phyloP scores from a whole-genome alignment of 2,113 vertebrate species.

The Geococcyx californianus region DNA sequence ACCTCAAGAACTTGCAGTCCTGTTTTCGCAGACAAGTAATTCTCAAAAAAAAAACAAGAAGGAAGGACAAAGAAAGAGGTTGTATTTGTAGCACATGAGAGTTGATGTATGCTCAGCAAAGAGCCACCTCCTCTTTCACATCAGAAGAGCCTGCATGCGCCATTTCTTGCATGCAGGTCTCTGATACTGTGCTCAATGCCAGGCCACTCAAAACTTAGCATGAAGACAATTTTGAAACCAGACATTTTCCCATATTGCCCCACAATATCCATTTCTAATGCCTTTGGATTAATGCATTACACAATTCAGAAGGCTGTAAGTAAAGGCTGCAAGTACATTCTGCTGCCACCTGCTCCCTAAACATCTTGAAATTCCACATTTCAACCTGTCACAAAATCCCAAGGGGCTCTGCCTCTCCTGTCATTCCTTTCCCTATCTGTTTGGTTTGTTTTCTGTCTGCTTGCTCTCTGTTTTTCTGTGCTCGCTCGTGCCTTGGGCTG shows the following conservation, averaged over 20 bases:
- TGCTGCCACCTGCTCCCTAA: neutral
- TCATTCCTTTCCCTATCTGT: neutral
- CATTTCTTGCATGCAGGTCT: neutral
- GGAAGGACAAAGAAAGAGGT: neutral
- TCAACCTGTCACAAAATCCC: neutral
- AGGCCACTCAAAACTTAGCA: neutral
- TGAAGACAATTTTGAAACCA: neutral
- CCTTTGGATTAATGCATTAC: neutral
- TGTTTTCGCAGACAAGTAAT: neutral
- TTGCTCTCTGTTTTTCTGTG: neutral
- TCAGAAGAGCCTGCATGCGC: accelerated
- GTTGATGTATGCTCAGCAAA: neutral
- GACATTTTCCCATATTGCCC: neutral
- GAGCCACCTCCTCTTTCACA: neutral
- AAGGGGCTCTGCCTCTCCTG: neutral
- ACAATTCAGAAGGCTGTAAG: neutral
- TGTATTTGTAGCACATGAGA: neutral
- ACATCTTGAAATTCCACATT: neutral
- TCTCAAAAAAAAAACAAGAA: neutral
- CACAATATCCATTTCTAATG: neutral
- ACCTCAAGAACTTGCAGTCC: neutral
- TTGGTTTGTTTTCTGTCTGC: neutral
- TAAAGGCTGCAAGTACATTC: neutral
- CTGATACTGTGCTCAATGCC: neutral
- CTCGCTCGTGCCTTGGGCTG: neutral